Base-by-base conservation (phyloP, 2,797 vertebrate genomes). In the Sebastes minor region DNA sequence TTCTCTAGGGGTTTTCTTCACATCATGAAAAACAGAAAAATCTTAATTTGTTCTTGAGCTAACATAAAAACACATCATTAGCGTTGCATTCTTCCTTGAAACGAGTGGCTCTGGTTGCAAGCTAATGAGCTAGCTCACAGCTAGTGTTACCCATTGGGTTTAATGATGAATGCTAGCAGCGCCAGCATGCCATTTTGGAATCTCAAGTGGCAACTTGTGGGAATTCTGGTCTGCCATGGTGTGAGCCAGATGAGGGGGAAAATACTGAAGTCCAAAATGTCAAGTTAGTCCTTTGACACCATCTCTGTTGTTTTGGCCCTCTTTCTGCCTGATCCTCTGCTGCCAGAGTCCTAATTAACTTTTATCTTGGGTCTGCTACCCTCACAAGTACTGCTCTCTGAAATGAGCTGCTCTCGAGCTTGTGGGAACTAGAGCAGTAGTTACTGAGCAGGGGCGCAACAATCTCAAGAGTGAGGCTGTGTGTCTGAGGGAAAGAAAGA, bases 281-380 rank as follows among this genome's bases (percentile, higher is more conserved):
- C 84, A 89, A 78, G 71, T 72, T 78, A 78, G 63, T 86, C 86
- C 83, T 90, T 85, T 76, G 79, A 84, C 71, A 76, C 61, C 18
- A 73, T 68, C 77, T 60, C 32, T 8, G 35, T 71, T 77, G 63
- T 87, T 85, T 73, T 76, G 75, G 57, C 74, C 60, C 63, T 59
- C 28, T 69, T 76, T 71, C 60, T 42, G 63, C 78, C 76, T 73
- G 74, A 83, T 86, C 80, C 22, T 80, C 72, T 35, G 61, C 85
- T 86, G 76, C 65, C 77, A 82, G 72, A 83, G 81, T 85, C 82
- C 87, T 88, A 91, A 93, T 93, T 91, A 91, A 87, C 83, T 90
- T 90, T 85, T 84, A 90, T 91, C 89, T 82, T 27, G 71, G 81
- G 74, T 84, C 75, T 69, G 52, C 66, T 87, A 28, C 60, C 33